A percentile compares a stretch with the other conserved stretches of the same genome.
Conservation (phyloP, 2,113 vertebrate species). For the Elephas maximus region DNA sequence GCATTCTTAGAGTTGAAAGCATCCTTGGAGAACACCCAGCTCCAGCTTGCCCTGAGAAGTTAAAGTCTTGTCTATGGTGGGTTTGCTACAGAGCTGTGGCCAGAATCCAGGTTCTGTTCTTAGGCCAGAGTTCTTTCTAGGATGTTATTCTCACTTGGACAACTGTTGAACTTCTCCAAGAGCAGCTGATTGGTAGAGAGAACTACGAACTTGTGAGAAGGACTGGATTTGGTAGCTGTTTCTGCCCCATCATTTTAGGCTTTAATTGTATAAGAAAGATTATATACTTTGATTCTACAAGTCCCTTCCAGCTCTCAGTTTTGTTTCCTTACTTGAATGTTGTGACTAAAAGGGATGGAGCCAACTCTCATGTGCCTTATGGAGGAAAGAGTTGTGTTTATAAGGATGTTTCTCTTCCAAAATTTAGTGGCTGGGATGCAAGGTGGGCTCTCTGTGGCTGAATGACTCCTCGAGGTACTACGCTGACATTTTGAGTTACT, state of each 20-base stretch:
- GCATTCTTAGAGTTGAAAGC: neutral
- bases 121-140: neutral
- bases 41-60: neutral
- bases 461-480: neutral
- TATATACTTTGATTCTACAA: neutral
- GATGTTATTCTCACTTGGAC: neutral
- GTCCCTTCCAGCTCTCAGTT: neutral
- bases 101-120: neutral
- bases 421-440: neutral
- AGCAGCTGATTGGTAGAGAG: neutral
- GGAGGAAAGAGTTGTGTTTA: neutral
- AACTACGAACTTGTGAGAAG: neutral
- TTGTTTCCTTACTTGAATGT: slow-evolving; percentile 7
- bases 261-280: slow-evolving; percentile 18
- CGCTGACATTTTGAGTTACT: neutral
- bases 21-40: neutral
- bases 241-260: neutral
- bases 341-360: neutral
- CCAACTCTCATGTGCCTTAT: neutral
- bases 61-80: neutral
- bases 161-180: neutral
- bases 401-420: neutral
- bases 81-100: neutral
- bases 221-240: neutral
- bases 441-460: neutral